Evolutionary conservation across 2,797 vertebrate genomes (phyloP).

Genomic region (Astyanax mexicanus): DNA sequence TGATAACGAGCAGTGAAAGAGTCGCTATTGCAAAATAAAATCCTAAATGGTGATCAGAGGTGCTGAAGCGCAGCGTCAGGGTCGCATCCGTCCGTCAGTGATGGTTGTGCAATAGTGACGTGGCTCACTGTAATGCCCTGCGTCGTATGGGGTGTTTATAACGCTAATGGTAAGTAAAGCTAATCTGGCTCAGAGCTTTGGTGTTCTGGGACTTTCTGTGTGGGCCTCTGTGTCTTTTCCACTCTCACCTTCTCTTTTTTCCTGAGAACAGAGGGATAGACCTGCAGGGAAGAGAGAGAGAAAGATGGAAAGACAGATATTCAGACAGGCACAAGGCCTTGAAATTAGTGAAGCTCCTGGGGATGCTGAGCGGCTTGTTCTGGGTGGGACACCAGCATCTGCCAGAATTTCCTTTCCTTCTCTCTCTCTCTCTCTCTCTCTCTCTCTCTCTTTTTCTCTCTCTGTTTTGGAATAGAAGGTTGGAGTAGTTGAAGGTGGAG

Average conservation of each 20-base stretch:
- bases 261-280: constrained; percentile 45
- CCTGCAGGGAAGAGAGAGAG: not conserved
- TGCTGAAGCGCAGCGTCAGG: not conserved
- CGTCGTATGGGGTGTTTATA: not conserved
- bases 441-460: constrained; percentile 49
- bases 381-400: constrained; percentile 78
- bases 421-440: constrained; percentile 34
- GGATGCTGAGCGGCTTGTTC: constrained; percentile 66
- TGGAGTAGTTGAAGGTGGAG: constrained; percentile 68
- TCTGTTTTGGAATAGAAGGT: not conserved
- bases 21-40: constrained; percentile 32
- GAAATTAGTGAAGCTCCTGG: constrained; percentile 81
- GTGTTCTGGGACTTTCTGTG: constrained; percentile 14
- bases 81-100: constrained; percentile 12
- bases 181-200: not conserved
- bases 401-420: constrained; percentile 72
- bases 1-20: constrained; percentile 15
- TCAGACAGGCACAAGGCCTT: constrained; percentile 72
- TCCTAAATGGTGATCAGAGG: constrained; percentile 19
- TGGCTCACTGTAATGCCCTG: constrained; percentile 10
- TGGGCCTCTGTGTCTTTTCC: not conserved
- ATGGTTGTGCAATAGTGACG: constrained; percentile 5
- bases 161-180: not conserved
- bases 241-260: not conserved
- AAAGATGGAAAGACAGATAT: constrained; percentile 54